Conservation (phyloP, 2,113 vertebrate species). For the Dermatemys mawii region DNA sequence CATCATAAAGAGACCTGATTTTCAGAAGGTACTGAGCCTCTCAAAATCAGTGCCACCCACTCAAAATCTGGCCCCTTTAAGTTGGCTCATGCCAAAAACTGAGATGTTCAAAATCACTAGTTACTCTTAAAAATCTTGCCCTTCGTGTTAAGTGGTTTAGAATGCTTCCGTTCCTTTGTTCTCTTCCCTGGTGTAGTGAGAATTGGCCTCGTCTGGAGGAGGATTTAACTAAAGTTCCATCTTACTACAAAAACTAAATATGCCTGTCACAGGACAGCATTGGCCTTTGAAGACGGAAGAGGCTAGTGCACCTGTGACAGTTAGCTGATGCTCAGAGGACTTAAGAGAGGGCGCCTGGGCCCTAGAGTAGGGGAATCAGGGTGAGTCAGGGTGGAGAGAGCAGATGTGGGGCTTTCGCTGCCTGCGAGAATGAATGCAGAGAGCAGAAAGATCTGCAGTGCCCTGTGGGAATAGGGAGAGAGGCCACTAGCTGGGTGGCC, state of each 20-base stretch:
- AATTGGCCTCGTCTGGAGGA: not conserved
- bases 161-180: not conserved
- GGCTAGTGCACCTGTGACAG: not conserved
- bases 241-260: not conserved
- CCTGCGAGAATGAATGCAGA: not conserved
- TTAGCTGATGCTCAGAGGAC: not conserved
- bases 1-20: not conserved
- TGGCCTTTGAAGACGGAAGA: not conserved
- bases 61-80: not conserved
- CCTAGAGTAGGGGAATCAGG: too few species aligned
- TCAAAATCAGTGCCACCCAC: not conserved
- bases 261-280: not conserved
- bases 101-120: not conserved
- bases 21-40: not conserved
- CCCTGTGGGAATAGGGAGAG: not conserved
- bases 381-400: not conserved
- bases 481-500: not conserved
- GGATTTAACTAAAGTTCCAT: not conserved
- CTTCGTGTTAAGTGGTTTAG: not conserved
- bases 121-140: not conserved
- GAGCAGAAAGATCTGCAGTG: not conserved
- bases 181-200: not conserved
- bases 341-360: not conserved
- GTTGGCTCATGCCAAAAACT: not conserved
- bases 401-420: not conserved